Percentiles rank a stretch among this genome's conserved stretches.
phyloP scores from a whole-genome alignment of 2,113 vertebrate species.

The Tachycineta bicolor region DNA sequence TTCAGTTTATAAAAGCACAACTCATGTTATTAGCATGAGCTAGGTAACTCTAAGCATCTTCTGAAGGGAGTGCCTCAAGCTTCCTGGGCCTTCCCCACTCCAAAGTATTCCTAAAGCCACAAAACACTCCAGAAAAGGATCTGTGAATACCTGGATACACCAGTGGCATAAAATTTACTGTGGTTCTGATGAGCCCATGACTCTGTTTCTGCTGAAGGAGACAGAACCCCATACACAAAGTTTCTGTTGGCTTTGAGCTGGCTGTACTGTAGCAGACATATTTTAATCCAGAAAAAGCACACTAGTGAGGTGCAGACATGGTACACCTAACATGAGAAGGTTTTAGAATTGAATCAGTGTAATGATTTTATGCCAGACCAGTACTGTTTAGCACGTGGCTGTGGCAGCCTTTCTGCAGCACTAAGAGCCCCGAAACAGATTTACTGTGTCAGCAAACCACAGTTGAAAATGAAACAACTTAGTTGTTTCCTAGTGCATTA shows the following conservation, averaged over 20 bases:
- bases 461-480: neutral
- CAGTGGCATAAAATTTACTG: fast-evolving
- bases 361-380: neutral
- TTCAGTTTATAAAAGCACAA: neutral
- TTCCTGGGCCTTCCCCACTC: neutral
- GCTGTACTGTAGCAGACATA: neutral
- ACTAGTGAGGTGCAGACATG: neutral
- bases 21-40: neutral
- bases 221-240: neutral
- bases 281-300: neutral
- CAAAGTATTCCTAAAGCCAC: fast-evolving
- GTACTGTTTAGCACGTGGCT: neutral
- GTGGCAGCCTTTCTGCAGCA: neutral
- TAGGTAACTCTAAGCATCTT: neutral
- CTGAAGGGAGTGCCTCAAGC: neutral
- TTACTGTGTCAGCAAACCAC: neutral
- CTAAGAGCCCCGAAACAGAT: neutral
- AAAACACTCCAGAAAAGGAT: neutral
- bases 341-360: neutral
- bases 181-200: neutral
- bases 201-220: neutral
- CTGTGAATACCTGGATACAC: neutral
- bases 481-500: neutral
- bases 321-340: neutral
- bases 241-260: neutral